Percentiles rank a stretch among this genome's conserved stretches.
Evolutionary conservation across 2,113 vertebrate species (phyloP).

Genomic region (Gallinago jamesoni): DNA sequence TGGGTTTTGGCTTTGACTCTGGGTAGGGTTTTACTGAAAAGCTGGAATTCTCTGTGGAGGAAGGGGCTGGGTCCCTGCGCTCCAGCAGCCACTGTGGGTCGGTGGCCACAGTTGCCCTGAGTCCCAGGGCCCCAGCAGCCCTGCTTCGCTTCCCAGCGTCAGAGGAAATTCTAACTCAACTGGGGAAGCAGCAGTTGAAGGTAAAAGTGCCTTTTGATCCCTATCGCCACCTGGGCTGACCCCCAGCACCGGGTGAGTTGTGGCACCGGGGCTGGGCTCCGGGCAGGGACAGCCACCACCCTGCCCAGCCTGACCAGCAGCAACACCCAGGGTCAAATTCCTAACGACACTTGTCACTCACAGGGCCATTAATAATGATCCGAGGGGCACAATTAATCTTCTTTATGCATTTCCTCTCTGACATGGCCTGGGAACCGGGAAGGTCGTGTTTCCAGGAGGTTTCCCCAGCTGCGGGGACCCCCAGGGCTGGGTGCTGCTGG

Average conservation of each 20-base stretch:
- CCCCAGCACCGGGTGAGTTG: neutral
- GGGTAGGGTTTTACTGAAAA: neutral
- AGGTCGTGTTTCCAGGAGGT: neutral
- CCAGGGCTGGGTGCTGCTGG: rapidly evolving
- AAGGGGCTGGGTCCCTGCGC: neutral
- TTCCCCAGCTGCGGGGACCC: rapidly evolving
- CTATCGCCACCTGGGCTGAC: neutral
- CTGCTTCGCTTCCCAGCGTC: rapidly evolving
- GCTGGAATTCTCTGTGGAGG: neutral
- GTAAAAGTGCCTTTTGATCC: neutral
- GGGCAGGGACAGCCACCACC: neutral
- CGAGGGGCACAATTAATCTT: neutral
- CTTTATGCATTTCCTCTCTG: neutral
- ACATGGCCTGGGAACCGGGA: neutral
- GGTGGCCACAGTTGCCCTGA: rapidly evolving
- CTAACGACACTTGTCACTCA: neutral
- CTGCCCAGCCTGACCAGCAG: rapidly evolving
- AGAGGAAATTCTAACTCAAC: neutral
- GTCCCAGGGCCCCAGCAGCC: rapidly evolving
- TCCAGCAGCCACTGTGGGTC: rapidly evolving
- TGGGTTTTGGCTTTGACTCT: neutral
- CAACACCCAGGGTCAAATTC: slow-evolving; percentile 31
- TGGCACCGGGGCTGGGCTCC: neutral
- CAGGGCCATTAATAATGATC: neutral
- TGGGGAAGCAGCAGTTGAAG: neutral